Evolutionary conservation across 2,113 vertebrate genomes (phyloP).

Genomic region (Hymenochirus boettgeri): DNA sequence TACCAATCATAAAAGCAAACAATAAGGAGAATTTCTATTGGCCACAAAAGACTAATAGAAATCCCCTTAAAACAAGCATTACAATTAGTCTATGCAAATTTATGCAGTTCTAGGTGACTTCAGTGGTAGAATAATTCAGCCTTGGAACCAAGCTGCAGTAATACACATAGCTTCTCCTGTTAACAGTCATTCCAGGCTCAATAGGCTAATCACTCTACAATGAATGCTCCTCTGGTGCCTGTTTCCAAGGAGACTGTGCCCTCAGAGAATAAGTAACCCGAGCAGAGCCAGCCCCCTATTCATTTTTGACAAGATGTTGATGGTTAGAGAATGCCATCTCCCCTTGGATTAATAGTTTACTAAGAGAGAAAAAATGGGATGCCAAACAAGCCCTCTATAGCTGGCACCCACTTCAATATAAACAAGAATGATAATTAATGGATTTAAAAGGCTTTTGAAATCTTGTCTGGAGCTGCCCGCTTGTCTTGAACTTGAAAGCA

Average conservation of each 20-base stretch:
- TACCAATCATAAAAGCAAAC: no score
- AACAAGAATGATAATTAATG: slow-evolving; percentile 34
- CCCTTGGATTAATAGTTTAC: slow-evolving; percentile 39
- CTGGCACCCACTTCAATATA: slow-evolving; percentile 29
- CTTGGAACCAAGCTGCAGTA: slow-evolving; percentile 27
- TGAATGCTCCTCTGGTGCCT: slow-evolving; percentile 26
- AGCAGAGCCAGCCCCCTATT: slow-evolving; percentile 38
- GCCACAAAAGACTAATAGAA: no score
- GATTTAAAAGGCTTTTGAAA: slow-evolving; percentile 30
- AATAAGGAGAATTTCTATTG: no score
- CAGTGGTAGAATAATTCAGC: slow-evolving; percentile 12
- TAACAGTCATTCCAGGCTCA: slow-evolving; percentile 29
- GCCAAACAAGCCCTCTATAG: slow-evolving; percentile 36
- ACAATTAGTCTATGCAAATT: no score
- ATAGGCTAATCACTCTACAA: slow-evolving; percentile 36
- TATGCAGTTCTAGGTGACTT: no score
- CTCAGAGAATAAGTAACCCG: slow-evolving; percentile 32
- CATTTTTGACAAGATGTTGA: slow-evolving; percentile 42
- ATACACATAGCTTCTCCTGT: slow-evolving; percentile 23
- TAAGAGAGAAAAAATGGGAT: slow-evolving; percentile 31
- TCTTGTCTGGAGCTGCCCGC: slow-evolving; percentile 22
- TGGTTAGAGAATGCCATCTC: slow-evolving; percentile 38
- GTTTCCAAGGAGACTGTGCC: slow-evolving; percentile 40
- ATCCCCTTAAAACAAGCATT: no score
- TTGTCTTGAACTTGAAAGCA: slow-evolving; percentile 20